These are phyloP conservation scores for Manis crassicaudata DNA, from an alignment of 2,797 vertebrate species.

Conservation along the genomic window DNA sequence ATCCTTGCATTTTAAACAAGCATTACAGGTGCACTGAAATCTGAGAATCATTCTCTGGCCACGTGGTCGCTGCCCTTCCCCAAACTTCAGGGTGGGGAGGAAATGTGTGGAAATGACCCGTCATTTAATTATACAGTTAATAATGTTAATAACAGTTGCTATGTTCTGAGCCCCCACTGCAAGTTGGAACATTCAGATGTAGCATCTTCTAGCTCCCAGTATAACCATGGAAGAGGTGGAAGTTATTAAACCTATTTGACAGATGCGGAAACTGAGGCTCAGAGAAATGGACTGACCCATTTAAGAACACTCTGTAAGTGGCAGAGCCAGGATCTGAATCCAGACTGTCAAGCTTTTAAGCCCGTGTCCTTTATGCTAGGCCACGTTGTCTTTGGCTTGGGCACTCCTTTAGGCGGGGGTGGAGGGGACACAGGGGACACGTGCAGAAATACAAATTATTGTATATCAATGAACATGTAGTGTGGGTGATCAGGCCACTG, in stretches of 20 bases:
- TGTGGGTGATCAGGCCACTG: background rate
- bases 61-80: too few relatives aligned
- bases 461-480: background rate
- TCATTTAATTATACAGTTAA: background rate
- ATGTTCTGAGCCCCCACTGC: rapidly evolving
- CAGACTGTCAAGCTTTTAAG: background rate
- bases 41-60: background rate
- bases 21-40: background rate
- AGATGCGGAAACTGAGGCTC: background rate
- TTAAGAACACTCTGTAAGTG: background rate
- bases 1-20: background rate
- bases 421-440: too few relatives aligned
- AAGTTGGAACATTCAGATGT: background rate
- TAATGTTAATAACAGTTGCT: background rate
- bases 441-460: background rate
- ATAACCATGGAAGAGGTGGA: too few relatives aligned
- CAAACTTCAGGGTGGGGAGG: background rate
- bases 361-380: background rate
- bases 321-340: background rate
- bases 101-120: background rate
- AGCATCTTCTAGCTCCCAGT: background rate
- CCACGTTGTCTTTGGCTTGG: background rate
- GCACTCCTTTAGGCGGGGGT: background rate
- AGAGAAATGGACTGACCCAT: background rate
- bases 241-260: background rate